A percentile compares a stretch with the other conserved stretches of the same genome.
Evolutionary conservation across 2,797 vertebrate genomes (phyloP).

Genomic region (Eulemur rubriventer): DNA sequence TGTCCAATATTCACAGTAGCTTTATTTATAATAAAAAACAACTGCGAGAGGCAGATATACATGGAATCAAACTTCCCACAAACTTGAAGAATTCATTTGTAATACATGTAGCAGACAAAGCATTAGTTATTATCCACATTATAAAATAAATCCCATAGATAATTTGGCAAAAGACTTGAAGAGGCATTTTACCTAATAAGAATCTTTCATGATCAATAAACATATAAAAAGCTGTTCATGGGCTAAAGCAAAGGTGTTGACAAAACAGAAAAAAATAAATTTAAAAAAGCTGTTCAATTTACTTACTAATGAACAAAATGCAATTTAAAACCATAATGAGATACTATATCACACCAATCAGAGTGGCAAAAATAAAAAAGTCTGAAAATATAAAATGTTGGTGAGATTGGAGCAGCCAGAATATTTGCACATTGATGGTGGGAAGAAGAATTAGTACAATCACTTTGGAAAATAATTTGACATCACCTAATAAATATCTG

Average conservation of each 20-base stretch:
- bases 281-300: background rate
- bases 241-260: too few species aligned
- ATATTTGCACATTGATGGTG: background rate
- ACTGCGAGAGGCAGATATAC: background rate
- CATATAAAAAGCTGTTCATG: background rate
- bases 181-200: background rate
- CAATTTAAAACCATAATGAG: slow-evolving; percentile 20
- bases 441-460: background rate
- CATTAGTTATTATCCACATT: background rate
- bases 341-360: background rate
- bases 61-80: background rate
- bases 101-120: background rate
- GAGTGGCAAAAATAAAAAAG: background rate
- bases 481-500: background rate
- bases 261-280: background rate
- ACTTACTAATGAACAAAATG: slow-evolving; percentile 43
- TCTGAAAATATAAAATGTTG: slow-evolving; percentile 3
- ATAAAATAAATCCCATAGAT: background rate
- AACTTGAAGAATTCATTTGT: background rate
- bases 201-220: slow-evolving; percentile 13
- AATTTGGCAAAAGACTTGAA: slow-evolving; percentile 7
- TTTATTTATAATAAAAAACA: background rate
- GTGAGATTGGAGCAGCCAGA: background rate
- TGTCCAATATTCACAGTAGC: background rate
- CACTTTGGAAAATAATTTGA: background rate